A percentile compares a stretch with the other conserved stretches of the same genome.
Evolutionary conservation across 2,797 vertebrate species (phyloP).

Genomic region (Fistularia commersonii): DNA sequence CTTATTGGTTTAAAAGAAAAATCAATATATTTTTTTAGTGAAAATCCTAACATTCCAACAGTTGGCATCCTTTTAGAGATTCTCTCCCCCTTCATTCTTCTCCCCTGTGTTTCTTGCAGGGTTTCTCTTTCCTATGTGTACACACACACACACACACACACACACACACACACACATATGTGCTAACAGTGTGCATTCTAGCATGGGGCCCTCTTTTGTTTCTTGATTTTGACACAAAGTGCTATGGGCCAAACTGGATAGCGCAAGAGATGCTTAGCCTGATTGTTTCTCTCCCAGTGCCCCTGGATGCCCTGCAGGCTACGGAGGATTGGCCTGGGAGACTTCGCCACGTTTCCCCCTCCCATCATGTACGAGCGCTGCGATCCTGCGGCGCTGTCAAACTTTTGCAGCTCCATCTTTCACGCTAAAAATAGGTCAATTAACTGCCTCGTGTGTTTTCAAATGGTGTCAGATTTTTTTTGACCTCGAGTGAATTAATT

Average conservation of each 20-base stretch:
- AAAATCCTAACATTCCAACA: background rate
- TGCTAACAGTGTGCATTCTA: constrained; percentile 37
- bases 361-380: constrained; percentile 40
- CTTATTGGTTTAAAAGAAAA: constrained; percentile 23
- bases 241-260: constrained; percentile 66
- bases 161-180: background rate
- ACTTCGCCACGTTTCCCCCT: constrained; percentile 39
- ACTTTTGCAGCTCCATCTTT: background rate
- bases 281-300: constrained; percentile 67
- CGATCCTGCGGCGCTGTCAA: constrained; percentile 3
- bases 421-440: constrained; percentile 8
- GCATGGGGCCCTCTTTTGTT: constrained; percentile 67
- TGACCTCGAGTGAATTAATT: too few relatives aligned
- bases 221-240: constrained; percentile 65
- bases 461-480: constrained; percentile 8
- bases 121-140: constrained; percentile 9
- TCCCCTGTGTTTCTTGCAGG: background rate
- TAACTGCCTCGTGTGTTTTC: constrained; percentile 5
- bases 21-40: constrained; percentile 1
- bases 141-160: constrained; percentile 2
- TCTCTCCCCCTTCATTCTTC: background rate
- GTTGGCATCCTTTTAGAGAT: background rate
- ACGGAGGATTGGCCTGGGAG: constrained; percentile 47
- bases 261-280: constrained; percentile 56
- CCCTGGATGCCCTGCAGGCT: constrained; percentile 58